Base-by-base conservation (phyloP, 2,797 vertebrate species). In the Ambastaia sidthimunki region DNA sequence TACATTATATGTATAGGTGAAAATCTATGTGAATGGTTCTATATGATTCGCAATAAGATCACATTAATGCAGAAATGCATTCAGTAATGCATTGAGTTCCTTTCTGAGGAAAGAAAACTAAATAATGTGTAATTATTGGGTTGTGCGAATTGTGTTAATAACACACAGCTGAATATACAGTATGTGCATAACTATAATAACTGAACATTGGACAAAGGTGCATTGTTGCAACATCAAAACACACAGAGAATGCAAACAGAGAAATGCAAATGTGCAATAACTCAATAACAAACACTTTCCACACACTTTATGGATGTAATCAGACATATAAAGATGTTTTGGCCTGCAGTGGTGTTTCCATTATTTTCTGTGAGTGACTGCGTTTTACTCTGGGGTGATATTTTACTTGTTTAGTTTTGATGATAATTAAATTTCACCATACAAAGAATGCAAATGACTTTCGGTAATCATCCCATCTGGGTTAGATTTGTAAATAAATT, bases 321-420 rank as follows among this genome's bases (percentile, higher is more conserved):
- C 60, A 52, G 63, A 52, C 31, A 12, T 54, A 19, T 65, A 37
- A 15, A 65, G 73, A 65, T 52, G 50, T 74, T 47, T 50, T 52
- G 28, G 59, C 72, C 44, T 74, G 28, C 25, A 52, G 25, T 65
- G n/a, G 4, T 60, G 21, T 47, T 44, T 44, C 4, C 34, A 60
- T 73, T 60, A 60, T 23, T 59, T 59, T 41, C 41, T 28, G 10
- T 73, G 9, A 73, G n/a, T 48, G 10, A 48, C 10, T 10, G 4
- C 7, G 12, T 11, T 60, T 44, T 2, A 44, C 54, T 28, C 16
- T 25, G 23, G 23, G 71, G 37, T 72, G 54, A 44, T 21, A 16
- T 37, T 71, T 57, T 52, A 23, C n/a, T 31, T 54, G 25, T 62
- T 44, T 44, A 44, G 54, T 7, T 71, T 57, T 19, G 7, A 12